Percentiles rank a stretch among this genome's conserved stretches.
These are phyloP conservation scores for Aradophagus sp. DNA, from an alignment of 1,140 invertebrate species.

Conservation along the genomic window DNA sequence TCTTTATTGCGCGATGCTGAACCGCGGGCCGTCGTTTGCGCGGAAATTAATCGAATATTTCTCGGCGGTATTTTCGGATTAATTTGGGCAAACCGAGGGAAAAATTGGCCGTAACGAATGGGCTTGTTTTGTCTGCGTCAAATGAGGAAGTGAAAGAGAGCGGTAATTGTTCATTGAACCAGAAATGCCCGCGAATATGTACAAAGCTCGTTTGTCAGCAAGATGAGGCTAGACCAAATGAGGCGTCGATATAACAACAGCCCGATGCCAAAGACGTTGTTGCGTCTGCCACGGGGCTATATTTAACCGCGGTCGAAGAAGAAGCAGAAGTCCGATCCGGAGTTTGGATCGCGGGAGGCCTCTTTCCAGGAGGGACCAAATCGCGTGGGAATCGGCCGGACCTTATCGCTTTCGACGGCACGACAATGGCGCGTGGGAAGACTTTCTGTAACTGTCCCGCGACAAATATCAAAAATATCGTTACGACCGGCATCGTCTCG, in stretches of 20 bases:
- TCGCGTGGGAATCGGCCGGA: slow-evolving; percentile 44
- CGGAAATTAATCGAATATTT: slow-evolving; percentile 35
- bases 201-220: slow-evolving; percentile 58
- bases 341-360: slow-evolving; percentile 14
- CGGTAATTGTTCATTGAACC: slow-evolving; percentile 42
- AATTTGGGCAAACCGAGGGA: slow-evolving; percentile 22
- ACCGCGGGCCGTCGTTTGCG: slow-evolving; percentile 14
- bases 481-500: too few species aligned
- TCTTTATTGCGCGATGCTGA: slow-evolving; percentile 30
- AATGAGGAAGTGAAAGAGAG: slow-evolving; percentile 17
- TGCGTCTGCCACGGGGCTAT: slow-evolving; percentile 51
- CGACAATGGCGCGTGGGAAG: slow-evolving; percentile 20
- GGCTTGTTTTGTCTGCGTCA: slow-evolving; percentile 35
- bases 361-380: slow-evolving; percentile 41
- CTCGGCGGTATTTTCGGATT: slow-evolving; percentile 27
- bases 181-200: slow-evolving; percentile 23
- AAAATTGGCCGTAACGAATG: slow-evolving; percentile 18
- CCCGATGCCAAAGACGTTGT: slow-evolving; percentile 62
- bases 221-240: slow-evolving; percentile 65
- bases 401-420: slow-evolving; percentile 12
- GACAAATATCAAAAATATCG: slow-evolving; percentile 4
- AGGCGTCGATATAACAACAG: slow-evolving; percentile 67
- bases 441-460: neutral
- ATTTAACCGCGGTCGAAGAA: slow-evolving; percentile 51
- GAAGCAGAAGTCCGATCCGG: slow-evolving; percentile 39